Conservation (phyloP, 2,113 vertebrate genomes). For the Fukomys damarensis region DNA sequence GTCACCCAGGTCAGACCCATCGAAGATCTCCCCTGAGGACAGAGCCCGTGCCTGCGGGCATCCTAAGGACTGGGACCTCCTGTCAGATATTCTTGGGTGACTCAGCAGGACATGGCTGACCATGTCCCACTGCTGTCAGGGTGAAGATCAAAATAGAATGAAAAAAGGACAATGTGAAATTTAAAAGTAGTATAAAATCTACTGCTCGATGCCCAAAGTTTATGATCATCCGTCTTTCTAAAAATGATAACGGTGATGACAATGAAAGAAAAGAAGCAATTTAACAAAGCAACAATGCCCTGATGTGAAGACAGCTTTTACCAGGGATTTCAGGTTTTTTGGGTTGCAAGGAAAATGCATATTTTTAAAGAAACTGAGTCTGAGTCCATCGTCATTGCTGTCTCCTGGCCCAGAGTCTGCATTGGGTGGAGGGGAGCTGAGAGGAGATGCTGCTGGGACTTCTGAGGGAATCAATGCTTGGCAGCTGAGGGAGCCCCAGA, state of each 20-base stretch:
- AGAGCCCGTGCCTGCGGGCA: too few species aligned
- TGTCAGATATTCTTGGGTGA: background rate
- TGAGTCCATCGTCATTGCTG: background rate
- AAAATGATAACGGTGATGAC: background rate
- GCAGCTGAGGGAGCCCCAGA: background rate
- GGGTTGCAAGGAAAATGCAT: background rate
- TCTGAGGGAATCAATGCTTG: background rate
- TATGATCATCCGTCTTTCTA: background rate
- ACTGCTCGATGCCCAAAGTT: background rate
- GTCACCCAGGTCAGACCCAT: background rate
- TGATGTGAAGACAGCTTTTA: background rate
- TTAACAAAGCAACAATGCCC: background rate
- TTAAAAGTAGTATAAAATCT: background rate
- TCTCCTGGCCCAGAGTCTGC: background rate
- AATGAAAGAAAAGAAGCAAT: background rate
- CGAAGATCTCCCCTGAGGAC: background rate
- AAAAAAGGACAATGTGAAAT: background rate
- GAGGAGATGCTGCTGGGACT: background rate
- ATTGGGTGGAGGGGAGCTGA: background rate
- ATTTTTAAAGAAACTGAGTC: background rate
- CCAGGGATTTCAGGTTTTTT: conserved; percentile 15
- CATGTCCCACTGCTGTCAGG: background rate
- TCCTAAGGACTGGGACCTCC: background rate
- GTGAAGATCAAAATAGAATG: background rate
- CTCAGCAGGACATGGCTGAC: background rate